Evolutionary conservation across 1,140 invertebrate genomes (phyloP).

Genomic region (Calephelis nemesis): DNA sequence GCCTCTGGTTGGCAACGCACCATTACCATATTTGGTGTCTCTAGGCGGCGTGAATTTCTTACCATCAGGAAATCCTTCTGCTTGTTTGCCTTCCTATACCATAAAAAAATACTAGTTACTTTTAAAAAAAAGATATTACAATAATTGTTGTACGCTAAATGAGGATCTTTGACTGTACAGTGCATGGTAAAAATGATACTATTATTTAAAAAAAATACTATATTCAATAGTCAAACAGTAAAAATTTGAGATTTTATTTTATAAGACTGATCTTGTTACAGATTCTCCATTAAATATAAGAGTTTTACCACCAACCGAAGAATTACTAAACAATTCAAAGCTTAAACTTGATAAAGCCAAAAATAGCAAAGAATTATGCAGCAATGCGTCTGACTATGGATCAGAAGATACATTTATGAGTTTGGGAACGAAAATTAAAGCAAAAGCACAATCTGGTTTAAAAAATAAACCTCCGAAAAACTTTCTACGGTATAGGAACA

Average conservation of each 20-base stretch:
- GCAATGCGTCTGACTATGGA: conserved; percentile 73
- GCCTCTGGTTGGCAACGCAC: too few species aligned
- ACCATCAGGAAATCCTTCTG: too few species aligned
- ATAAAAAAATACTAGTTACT: too few species aligned
- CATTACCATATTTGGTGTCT: too few species aligned
- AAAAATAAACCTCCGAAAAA: conserved; percentile 58
- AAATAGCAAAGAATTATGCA: conserved; percentile 56
- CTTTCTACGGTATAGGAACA: conserved; percentile 56
- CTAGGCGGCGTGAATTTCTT: too few species aligned
- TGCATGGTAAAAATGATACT: too few species aligned
- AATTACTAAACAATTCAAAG: conserved; percentile 50
- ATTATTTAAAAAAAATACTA: too few species aligned
- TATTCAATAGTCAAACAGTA: background rate
- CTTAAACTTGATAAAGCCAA: conserved; percentile 29
- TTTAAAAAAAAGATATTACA: too few species aligned
- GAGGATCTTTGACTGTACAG: too few species aligned
- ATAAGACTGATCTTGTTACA: conserved; percentile 30
- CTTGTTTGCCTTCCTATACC: too few species aligned
- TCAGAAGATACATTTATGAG: conserved; percentile 77
- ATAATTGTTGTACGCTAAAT: too few species aligned
- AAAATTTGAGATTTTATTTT: too few species aligned
- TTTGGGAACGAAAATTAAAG: conserved; percentile 77
- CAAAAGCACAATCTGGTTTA: conserved; percentile 60
- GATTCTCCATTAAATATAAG: conserved; percentile 53
- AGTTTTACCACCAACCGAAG: conserved; percentile 59